Base-by-base conservation (phyloP, 2,888 invertebrate species). In the Brenthis ino region DNA sequence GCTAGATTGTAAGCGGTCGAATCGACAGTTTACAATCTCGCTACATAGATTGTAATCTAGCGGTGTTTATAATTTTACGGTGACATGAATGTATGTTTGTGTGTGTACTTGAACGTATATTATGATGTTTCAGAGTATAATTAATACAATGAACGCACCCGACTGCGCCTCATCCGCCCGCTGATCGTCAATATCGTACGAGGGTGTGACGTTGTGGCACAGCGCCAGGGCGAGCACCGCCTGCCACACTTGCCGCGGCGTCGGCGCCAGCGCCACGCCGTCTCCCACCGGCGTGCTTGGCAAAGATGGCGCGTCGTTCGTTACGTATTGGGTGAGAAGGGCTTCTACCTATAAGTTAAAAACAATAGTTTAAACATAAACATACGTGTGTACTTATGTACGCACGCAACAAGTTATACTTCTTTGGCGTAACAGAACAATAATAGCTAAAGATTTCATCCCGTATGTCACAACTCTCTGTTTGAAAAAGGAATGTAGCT, bases 141-240 rank as follows among this genome's bases (percentile, higher is more conserved):
- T 43, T 16, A 37, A 20, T 24, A 24, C 8, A 6, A 33, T 3
- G 14, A 6, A 14, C 73, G 73, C 69, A 88, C 89, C 89, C 1
- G 90, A 91, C 47, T 87, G 86, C 1, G 83, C 81, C 69, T 91
- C 92, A 24, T 91, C 90, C 0, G 76, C 80, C 2, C 79, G 77
- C 8, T 77, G 77, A 3, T 85, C 85, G 1, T 72, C 78, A 5
- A 82, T 65, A 20, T 99, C 99, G 81, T 96, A 97, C 2, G 99
- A 98, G 0, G 99, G 99, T 0, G 99, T 99, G 12, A 99, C 99
- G 88, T 99, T 99, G 85, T 99, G 99, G 85, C 99, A 99, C 51
- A 99, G 92, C 0, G 99, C 99, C 64, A 99, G 93, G 0, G 99
- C 99, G 78, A 98, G 96, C 43, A 99, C 98, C 0, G 97, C 97